phyloP scores from a whole-genome alignment of 2,113 vertebrate species.

The Ascaphus truei region DNA sequence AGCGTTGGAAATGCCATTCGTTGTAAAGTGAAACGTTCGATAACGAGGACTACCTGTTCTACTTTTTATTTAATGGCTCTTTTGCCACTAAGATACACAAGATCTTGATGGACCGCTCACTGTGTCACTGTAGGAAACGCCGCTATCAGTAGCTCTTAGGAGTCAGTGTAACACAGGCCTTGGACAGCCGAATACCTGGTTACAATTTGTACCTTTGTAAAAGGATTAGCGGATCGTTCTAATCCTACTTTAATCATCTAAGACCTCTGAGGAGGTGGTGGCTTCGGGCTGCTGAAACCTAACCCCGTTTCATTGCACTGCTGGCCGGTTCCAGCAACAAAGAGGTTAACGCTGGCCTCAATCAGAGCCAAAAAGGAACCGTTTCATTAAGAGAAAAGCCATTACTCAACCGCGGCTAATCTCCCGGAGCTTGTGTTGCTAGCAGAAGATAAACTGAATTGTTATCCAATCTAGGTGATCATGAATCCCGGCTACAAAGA shows the following conservation, averaged over 20 bases:
- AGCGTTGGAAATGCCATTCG: too few relatives aligned
- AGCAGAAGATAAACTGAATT: not conserved
- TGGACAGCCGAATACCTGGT: not conserved
- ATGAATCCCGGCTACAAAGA: not conserved
- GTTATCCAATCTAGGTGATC: not conserved
- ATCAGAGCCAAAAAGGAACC: constrained; percentile 1
- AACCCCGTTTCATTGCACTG: not conserved
- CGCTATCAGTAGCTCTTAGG: not conserved
- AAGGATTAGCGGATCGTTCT: constrained; percentile 25
- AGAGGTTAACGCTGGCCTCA: not conserved
- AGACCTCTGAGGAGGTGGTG: constrained; percentile 20
- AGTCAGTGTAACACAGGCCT: not conserved
- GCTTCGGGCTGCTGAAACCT: not conserved
- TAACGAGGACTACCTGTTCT: too few relatives aligned
- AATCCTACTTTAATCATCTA: constrained; percentile 36
- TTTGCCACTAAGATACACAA: too few relatives aligned
- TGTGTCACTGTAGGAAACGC: constrained; percentile 6
- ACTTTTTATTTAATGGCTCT: too few relatives aligned
- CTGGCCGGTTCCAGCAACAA: not conserved
- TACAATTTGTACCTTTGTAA: constrained; percentile 31
- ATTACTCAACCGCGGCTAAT: constrained; percentile 17
- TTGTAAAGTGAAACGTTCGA: not conserved
- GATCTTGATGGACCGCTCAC: not conserved
- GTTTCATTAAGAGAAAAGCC: constrained; percentile 17
- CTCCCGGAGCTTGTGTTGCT: not conserved